Percentiles rank a stretch among this genome's conserved stretches.
Evolutionary conservation across 2,113 vertebrate genomes (phyloP).

Genomic region (Cygnus buccinator): DNA sequence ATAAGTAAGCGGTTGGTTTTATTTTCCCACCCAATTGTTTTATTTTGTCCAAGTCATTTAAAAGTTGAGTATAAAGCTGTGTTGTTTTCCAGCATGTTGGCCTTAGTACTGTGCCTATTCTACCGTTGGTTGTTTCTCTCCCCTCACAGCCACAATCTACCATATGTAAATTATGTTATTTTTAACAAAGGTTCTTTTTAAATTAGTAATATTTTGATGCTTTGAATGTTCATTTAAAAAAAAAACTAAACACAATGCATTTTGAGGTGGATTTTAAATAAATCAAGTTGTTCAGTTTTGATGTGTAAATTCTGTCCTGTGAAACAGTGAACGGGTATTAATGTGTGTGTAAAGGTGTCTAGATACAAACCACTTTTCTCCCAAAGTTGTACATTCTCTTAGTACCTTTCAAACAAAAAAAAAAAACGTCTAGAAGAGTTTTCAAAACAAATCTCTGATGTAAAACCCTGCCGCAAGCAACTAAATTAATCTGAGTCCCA

Average conservation of each 20-base stretch:
- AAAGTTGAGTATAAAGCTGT: conserved; percentile 34
- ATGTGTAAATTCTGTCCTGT: conserved; percentile 67
- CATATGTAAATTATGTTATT: conserved; percentile 68
- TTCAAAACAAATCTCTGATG: background rate
- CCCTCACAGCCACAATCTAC: conserved; percentile 41
- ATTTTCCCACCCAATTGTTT: background rate
- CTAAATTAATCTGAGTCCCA: background rate
- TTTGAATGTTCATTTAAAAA: conserved; percentile 76
- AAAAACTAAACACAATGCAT: conserved; percentile 75
- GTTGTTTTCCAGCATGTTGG: conserved; percentile 48
- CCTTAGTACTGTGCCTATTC: conserved; percentile 66
- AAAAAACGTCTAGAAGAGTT: background rate
- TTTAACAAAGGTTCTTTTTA: conserved; percentile 68
- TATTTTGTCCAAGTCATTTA: conserved; percentile 18
- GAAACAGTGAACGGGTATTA: background rate
- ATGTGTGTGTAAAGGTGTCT: background rate
- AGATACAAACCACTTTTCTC: background rate
- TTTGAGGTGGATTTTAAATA: conserved; percentile 81
- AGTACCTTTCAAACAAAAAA: background rate
- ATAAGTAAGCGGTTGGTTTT: conserved; percentile 15
- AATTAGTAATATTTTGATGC: conserved; percentile 76
- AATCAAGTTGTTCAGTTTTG: conserved; percentile 74
- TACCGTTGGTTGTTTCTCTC: conserved; percentile 10
- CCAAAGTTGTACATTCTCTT: background rate
- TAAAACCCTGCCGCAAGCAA: background rate